Conservation (phyloP, 2,113 vertebrate genomes). For the Pandion haliaetus region DNA sequence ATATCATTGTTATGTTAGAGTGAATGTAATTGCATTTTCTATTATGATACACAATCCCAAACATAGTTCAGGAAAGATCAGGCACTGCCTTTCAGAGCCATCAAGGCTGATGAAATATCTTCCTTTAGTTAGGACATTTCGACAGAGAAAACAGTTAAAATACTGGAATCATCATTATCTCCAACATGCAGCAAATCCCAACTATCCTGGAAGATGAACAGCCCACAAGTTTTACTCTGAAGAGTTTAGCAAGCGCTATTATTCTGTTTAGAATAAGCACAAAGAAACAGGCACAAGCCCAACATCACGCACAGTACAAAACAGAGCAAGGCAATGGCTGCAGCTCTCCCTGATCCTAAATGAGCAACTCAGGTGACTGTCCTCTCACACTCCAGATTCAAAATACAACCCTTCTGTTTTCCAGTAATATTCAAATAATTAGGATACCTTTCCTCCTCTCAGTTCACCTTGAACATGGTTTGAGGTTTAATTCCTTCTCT, state of each 20-base stretch:
- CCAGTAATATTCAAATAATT: not conserved
- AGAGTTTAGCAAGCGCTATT: not conserved
- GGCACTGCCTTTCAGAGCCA: not conserved
- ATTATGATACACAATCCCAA: not conserved
- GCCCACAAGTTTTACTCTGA: not conserved
- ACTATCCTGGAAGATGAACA: not conserved
- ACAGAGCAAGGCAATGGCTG: not conserved
- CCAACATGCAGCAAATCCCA: not conserved
- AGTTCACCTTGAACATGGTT: not conserved
- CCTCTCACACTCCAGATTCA: not conserved
- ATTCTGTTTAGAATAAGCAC: not conserved
- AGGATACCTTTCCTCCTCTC: not conserved
- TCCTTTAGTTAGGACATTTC: not conserved
- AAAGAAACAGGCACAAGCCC: not conserved
- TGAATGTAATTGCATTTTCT: not conserved
- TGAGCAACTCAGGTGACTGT: not conserved
- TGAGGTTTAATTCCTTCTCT: not conserved
- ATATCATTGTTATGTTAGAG: not conserved
- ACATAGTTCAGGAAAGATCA: not conserved
- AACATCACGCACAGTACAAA: not conserved
- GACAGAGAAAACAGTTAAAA: not conserved
- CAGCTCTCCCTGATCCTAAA: not conserved
- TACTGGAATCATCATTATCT: not conserved
- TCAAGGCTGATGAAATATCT: not conserved
- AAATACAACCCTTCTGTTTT: not conserved